Evolutionary conservation across 2,888 invertebrate species (phyloP).

Genomic region (Dasypogon diadema): DNA sequence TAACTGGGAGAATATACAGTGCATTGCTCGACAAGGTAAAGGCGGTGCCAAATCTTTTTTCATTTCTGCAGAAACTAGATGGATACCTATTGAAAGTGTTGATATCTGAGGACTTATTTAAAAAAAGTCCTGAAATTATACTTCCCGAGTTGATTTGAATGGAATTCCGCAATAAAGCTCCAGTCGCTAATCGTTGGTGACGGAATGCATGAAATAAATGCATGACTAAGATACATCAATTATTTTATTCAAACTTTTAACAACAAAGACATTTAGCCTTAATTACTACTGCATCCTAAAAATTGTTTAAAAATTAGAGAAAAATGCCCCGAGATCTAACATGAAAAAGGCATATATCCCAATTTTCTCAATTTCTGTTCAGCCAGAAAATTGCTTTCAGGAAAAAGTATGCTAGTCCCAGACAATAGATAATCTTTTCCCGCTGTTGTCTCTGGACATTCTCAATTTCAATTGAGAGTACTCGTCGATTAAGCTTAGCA

Average conservation of each 20-base stretch:
- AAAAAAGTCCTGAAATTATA: too few relatives aligned
- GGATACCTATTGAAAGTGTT: too few relatives aligned
- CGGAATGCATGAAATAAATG: too few relatives aligned
- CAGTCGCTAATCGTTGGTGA: too few relatives aligned
- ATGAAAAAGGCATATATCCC: constrained; percentile 18
- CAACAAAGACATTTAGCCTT: constrained; percentile 38
- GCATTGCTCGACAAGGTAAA: too few relatives aligned
- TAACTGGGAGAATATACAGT: too few relatives aligned
- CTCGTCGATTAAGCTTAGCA: constrained; percentile 86
- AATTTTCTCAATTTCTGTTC: constrained; percentile 70
- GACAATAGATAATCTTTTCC: constrained; percentile 86
- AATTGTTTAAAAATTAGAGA: constrained; percentile 33
- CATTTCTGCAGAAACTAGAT: too few relatives aligned
- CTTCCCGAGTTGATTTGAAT: too few relatives aligned
- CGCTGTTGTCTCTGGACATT: constrained; percentile 85
- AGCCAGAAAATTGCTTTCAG: constrained; percentile 89
- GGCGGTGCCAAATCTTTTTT: too few relatives aligned
- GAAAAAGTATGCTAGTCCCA: constrained; percentile 87
- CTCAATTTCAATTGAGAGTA: constrained; percentile 89
- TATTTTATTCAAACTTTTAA: constrained; percentile 43
- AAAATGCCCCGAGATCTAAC: constrained; percentile 31
- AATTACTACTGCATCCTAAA: constrained; percentile 32
- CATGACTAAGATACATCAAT: too few relatives aligned
- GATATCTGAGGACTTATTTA: too few relatives aligned
- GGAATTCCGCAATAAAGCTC: too few relatives aligned